These are phyloP conservation scores for Leucophenga maculata DNA, from an alignment of 2,888 invertebrate species.

Conservation along the genomic window DNA sequence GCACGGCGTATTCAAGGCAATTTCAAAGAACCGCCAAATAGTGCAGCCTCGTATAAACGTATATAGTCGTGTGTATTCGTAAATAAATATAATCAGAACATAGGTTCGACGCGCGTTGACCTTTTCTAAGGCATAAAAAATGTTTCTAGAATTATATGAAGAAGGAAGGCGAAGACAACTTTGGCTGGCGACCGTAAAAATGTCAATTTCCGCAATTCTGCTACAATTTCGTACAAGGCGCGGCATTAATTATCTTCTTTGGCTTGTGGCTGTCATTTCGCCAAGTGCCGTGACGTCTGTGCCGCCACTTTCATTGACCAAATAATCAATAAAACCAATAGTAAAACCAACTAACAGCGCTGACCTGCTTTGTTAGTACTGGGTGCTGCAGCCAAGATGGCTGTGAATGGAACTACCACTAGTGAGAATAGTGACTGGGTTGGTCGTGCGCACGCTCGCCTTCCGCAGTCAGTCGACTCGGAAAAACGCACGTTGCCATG, in stretches of 20 bases:
- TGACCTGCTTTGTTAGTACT: slow-evolving; percentile 50
- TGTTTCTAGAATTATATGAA: slow-evolving; percentile 47
- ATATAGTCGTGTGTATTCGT: no score
- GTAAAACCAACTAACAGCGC: slow-evolving; percentile 32
- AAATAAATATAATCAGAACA: no score
- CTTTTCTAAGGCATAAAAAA: no score
- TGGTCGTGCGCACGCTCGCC: slow-evolving; percentile 23
- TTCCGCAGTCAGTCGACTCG: not conserved
- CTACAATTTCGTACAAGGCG: slow-evolving; percentile 55
- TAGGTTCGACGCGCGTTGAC: no score
- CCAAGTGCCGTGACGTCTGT: slow-evolving; percentile 35
- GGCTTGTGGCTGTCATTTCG: slow-evolving; percentile 6
- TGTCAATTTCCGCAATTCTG: slow-evolving; percentile 53
- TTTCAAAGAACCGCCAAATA: no score
- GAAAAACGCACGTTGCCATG: slow-evolving; percentile 54
- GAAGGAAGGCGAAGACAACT: slow-evolving; percentile 42
- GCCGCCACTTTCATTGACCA: slow-evolving; percentile 28
- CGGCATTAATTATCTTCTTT: slow-evolving; percentile 43
- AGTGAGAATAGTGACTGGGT: slow-evolving; percentile 18
- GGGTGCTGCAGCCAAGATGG: not conserved
- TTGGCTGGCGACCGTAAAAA: not conserved
- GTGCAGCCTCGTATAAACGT: no score
- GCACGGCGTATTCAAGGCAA: no score
- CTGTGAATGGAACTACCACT: slow-evolving; percentile 32
- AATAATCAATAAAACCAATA: slow-evolving; percentile 60